phyloP scores from a whole-genome alignment of 2,113 vertebrate genomes.

The Phocoena phocoena region DNA sequence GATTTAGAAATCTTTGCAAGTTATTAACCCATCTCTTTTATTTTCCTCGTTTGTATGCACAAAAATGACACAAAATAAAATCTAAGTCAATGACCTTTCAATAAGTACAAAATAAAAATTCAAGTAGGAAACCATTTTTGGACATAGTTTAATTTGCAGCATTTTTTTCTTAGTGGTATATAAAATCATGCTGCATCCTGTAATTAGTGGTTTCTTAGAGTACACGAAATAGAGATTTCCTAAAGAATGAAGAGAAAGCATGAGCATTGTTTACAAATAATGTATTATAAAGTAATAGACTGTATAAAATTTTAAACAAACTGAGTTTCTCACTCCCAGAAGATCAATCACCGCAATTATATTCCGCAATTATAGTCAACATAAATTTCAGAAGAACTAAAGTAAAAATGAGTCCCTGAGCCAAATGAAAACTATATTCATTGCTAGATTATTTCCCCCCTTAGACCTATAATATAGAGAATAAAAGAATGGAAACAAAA shows the following conservation, averaged over 20 bases:
- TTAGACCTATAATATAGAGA: neutral
- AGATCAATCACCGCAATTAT: slow-evolving; percentile 6
- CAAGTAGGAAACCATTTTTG: neutral
- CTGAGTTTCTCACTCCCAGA: slow-evolving; percentile 9
- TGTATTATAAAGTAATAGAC: neutral
- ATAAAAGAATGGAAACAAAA: slow-evolving; percentile 43
- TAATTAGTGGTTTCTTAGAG: slow-evolving; percentile 1
- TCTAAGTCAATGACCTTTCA: neutral
- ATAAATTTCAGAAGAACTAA: slow-evolving; percentile 60
- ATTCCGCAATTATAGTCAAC: slow-evolving; percentile 37
- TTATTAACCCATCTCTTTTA: neutral
- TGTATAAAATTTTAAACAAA: slow-evolving; percentile 14
- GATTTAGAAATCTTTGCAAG: neutral
- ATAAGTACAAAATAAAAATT: slow-evolving; percentile 38
- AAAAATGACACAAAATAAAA: neutral
- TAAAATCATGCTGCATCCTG: slow-evolving; percentile 20
- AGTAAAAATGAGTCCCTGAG: slow-evolving; percentile 43
- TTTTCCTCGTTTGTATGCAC: neutral
- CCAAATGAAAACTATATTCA: neutral
- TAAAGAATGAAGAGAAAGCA: slow-evolving; percentile 4
- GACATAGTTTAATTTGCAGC: neutral
- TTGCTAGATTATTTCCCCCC: slow-evolving; percentile 26
- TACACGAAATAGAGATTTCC: neutral
- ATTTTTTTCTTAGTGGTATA: neutral
- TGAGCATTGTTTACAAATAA: neutral